Evolutionary conservation across 2,888 invertebrate genomes (phyloP).

Genomic region (Catocala sponsa): DNA sequence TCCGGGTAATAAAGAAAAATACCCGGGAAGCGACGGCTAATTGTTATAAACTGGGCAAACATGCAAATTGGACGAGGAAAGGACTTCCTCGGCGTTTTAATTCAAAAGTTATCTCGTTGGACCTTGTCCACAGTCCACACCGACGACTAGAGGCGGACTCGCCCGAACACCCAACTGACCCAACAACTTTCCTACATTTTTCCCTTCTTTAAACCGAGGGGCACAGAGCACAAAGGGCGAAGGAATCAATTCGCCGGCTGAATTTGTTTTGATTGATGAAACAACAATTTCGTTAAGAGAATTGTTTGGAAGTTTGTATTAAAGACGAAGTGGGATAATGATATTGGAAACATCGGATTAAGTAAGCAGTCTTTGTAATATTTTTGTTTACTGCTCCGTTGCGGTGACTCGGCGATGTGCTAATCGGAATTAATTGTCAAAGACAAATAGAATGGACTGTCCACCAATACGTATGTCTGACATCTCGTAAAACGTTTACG

Average conservation of each 20-base stretch:
- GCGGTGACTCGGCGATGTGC: constrained; percentile 9
- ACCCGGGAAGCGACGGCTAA: constrained; percentile 77
- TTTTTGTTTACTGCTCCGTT: constrained; percentile 2
- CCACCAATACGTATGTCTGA: background rate
- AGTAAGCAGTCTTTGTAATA: constrained; percentile 1
- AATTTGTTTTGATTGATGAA: constrained; percentile 49
- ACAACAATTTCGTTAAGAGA: constrained; percentile 45
- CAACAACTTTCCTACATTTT: constrained; percentile 13
- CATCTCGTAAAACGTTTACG: constrained; percentile 4
- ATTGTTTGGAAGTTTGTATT: constrained; percentile 11
- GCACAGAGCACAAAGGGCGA: constrained; percentile 3
- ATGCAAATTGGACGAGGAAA: constrained; percentile 79
- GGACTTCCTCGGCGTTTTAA: constrained; percentile 75
- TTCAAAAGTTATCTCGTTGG: constrained; percentile 68
- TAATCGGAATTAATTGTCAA: constrained; percentile 11
- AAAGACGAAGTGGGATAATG: constrained; percentile 13
- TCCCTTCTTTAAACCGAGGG: constrained; percentile 24
- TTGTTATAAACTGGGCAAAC: constrained; percentile 84
- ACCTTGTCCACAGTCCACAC: constrained; percentile 32
- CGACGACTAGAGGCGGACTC: constrained; percentile 14
- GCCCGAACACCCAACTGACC: no score
- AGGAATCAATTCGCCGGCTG: constrained; percentile 42
- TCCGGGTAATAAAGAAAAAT: constrained; percentile 86
- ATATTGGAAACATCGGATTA: constrained; percentile 24
- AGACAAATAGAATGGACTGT: background rate